Conservation (phyloP, 2,113 vertebrate genomes). For the Corythoichthys intestinalis region DNA sequence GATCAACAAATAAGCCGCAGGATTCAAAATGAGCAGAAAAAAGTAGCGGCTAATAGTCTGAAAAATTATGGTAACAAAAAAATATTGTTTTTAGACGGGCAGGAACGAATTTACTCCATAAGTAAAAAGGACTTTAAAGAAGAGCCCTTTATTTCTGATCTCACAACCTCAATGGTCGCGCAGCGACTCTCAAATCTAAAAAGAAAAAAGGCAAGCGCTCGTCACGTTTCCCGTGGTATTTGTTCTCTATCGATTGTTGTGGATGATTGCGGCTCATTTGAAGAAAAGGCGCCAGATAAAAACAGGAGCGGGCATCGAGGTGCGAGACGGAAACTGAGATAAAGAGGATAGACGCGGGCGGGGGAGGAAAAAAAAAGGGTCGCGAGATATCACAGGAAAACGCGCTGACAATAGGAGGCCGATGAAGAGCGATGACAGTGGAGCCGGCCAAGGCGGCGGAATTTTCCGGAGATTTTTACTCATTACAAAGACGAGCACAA, state of each 20-base stretch:
- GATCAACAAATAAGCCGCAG: too few species aligned
- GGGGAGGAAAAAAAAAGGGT: background rate
- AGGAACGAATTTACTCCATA: conserved; percentile 8
- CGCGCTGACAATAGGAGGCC: conserved; percentile 2
- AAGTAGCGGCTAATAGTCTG: too few species aligned
- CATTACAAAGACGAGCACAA: conserved; percentile 64
- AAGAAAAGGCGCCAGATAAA: background rate
- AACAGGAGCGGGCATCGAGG: background rate
- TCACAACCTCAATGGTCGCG: conserved; percentile 2
- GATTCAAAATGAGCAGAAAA: too few species aligned
- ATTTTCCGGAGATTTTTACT: conserved; percentile 54
- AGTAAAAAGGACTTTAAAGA: conserved; percentile 6
- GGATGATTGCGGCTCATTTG: background rate
- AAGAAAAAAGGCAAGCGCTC: background rate
- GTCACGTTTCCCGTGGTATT: background rate
- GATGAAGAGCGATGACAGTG: conserved; percentile 14
- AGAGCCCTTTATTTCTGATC: conserved; percentile 3
- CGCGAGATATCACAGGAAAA: background rate
- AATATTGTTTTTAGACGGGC: too few species aligned
- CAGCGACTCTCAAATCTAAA: background rate
- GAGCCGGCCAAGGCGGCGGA: conserved; percentile 26
- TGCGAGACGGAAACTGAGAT: conserved; percentile 1
- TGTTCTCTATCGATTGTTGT: background rate
- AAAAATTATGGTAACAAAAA: too few species aligned
- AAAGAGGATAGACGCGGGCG: conserved; percentile 15